Evolutionary conservation across 1,140 invertebrate species (phyloP).

Genomic region (Drosophila bocki): DNA sequence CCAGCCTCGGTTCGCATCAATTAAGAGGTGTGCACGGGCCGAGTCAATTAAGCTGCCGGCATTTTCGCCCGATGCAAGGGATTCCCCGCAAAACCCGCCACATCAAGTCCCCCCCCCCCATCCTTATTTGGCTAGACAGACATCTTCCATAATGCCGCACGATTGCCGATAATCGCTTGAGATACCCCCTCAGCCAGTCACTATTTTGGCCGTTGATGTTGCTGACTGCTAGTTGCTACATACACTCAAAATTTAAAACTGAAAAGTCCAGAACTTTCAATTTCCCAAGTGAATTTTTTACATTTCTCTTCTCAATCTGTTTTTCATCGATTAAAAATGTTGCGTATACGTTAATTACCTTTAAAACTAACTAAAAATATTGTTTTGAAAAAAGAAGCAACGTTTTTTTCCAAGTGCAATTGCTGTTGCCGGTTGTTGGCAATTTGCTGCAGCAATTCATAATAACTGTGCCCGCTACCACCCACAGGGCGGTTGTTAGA

Average conservation of each 20-base stretch:
- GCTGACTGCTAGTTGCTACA: slow-evolving; percentile 15
- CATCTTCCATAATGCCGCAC: slow-evolving; percentile 66
- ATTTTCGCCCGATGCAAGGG: slow-evolving; percentile 16
- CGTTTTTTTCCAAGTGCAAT: not conserved
- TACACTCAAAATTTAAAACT: not conserved
- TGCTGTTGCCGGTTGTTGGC: slow-evolving; percentile 30
- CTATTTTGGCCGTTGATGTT: slow-evolving; percentile 45
- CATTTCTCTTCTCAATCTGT: too few relatives aligned
- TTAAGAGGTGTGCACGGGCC: slow-evolving; percentile 72
- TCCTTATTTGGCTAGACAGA: slow-evolving; percentile 29
- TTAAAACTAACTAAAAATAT: not conserved
- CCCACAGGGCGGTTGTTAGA: slow-evolving; percentile 77
- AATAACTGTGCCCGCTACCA: slow-evolving; percentile 78
- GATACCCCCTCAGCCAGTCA: slow-evolving; percentile 17
- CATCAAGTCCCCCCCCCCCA: slow-evolving; percentile 5
- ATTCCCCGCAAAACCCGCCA: not conserved
- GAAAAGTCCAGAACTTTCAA: not conserved
- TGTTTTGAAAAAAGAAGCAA: not conserved
- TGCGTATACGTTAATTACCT: too few relatives aligned
- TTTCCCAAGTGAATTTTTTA: too few relatives aligned
- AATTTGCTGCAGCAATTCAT: slow-evolving; percentile 81
- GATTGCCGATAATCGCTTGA: slow-evolving; percentile 54
- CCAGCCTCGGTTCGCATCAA: slow-evolving; percentile 50
- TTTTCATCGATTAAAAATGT: not conserved
- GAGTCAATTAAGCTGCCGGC: slow-evolving; percentile 67